phyloP scores from a whole-genome alignment of 2,888 invertebrate genomes.

The Quadriops clusia region DNA sequence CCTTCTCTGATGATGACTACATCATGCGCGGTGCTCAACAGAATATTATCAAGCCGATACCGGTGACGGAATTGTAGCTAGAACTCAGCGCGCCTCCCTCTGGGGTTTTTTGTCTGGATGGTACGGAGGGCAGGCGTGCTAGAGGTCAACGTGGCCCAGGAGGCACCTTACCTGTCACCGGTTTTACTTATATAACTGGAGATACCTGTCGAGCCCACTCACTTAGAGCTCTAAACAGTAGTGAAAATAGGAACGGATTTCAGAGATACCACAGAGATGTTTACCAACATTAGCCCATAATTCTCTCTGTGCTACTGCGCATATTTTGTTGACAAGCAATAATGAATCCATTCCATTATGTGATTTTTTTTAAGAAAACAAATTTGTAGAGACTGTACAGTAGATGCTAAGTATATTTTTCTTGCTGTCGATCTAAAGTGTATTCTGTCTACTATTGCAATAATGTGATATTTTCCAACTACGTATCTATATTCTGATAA shows the following conservation, averaged over 20 bases:
- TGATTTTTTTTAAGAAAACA: conserved; percentile 29
- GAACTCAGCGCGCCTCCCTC: conserved; percentile 80
- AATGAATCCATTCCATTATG: conserved; percentile 39
- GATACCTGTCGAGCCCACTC: conserved; percentile 47
- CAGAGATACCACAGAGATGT: conserved; percentile 29
- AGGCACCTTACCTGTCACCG: conserved; percentile 58
- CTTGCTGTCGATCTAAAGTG: conserved; percentile 10
- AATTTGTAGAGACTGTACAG: conserved; percentile 34
- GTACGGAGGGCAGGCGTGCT: conserved; percentile 36
- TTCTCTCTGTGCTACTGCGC: conserved; percentile 10
- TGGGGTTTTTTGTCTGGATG: conserved; percentile 61
- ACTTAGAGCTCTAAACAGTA: conserved; percentile 29
- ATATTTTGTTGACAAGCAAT: conserved; percentile 18
- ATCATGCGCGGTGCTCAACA: conserved; percentile 53
- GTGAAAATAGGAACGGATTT: conserved; percentile 31
- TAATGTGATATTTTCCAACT: no score
- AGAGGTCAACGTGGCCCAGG: conserved; percentile 39
- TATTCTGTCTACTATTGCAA: no score
- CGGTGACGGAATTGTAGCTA: conserved; percentile 92
- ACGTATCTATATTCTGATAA: no score
- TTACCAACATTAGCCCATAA: conserved; percentile 27
- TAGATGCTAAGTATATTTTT: conserved; percentile 25
- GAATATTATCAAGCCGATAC: conserved; percentile 55
- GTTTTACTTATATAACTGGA: conserved; percentile 64
- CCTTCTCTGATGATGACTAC: conserved; percentile 80